Base-by-base conservation (phyloP, 1,140 invertebrate species). In the Globodera ellingtonae region DNA sequence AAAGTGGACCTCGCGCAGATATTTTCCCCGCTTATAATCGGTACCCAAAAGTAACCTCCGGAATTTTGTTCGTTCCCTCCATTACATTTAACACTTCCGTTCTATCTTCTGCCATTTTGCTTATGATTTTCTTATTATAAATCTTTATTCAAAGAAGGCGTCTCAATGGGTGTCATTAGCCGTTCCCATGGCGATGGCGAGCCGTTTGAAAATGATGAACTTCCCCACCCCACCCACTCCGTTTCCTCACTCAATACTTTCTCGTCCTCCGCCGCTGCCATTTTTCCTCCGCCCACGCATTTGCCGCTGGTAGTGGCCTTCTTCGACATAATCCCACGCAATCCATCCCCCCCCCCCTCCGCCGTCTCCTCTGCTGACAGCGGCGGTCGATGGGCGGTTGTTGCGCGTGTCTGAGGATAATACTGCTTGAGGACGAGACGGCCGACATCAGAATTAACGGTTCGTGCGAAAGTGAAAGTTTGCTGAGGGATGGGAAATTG, bases 1-100 rank as follows among this genome's bases (percentile, higher is more conserved):
- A 85, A 75, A 44, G 83, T 82, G 10, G 81, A 82, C 62, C 56
- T 82, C 13, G 70, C 71, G 10, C n/a, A 74, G 6, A 77, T 82
- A 18, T 82, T 82, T 73, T 81, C 81, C 13, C 81, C 81, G 44
- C 59, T 79, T 35, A 24, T 79, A 52, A 18, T n/a, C 67, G 67
- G 50, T 52, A 13, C 10, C 50, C 7, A 52, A 62, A 62, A 10
- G 18, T 62, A n/a, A 62, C 18, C 56, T 62, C 18, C 10, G 50
- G 50, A 52, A 9, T 52, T 62, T 10, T 62, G 56, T 62, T n/a
- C 35, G 35, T 35, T 35, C 35, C 35, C 1, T 35, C 35, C 35
- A 35, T 35, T 35, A 35, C 35, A 35, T 35, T 35, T 35, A 35
- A 35, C 35, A 35, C 35, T 35, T 35, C 35, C 35, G 35, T 3